These are phyloP conservation scores for Oxygymnocypris stewartii DNA, from an alignment of 2,113 vertebrate species.

Conservation along the genomic window DNA sequence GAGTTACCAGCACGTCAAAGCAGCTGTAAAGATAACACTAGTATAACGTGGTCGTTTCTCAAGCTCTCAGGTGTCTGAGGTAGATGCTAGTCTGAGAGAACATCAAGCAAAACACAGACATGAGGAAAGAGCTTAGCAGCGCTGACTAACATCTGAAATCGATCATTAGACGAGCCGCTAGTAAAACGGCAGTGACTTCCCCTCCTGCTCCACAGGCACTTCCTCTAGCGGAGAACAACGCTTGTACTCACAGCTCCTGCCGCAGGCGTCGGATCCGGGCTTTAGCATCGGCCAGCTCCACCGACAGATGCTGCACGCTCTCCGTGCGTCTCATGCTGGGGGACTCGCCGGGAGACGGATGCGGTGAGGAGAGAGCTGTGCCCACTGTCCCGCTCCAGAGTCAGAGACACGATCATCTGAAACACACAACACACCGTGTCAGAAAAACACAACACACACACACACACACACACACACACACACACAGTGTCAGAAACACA, in stretches of 20 bases:
- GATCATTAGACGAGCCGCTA: neutral
- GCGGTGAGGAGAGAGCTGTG: conserved; percentile 79
- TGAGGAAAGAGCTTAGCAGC: neutral
- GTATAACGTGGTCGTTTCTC: neutral
- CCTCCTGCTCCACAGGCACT: conserved; percentile 8
- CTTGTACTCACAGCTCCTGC: conserved; percentile 93
- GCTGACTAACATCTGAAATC: neutral
- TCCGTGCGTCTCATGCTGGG: conserved; percentile 94
- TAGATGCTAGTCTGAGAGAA: neutral
- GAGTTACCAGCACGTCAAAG: neutral
- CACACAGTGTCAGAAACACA: no score
- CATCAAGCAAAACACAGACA: neutral
- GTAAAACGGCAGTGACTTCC: conserved; percentile 26
- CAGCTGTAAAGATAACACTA: neutral
- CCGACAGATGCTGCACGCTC: conserved; percentile 94
- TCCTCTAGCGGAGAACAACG: neutral
- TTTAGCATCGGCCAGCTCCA: conserved; percentile 96
- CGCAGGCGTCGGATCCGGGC: conserved; percentile 93
- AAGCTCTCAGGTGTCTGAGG: neutral
- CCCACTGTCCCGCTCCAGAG: conserved; percentile 91
- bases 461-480: no score
- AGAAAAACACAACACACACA: no score
- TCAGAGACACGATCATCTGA: conserved; percentile 92
- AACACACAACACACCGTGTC: neutral
- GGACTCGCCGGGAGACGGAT: conserved; percentile 88